Evolutionary conservation across 2,797 vertebrate species (phyloP).

Genomic region (Spinus pinus): DNA sequence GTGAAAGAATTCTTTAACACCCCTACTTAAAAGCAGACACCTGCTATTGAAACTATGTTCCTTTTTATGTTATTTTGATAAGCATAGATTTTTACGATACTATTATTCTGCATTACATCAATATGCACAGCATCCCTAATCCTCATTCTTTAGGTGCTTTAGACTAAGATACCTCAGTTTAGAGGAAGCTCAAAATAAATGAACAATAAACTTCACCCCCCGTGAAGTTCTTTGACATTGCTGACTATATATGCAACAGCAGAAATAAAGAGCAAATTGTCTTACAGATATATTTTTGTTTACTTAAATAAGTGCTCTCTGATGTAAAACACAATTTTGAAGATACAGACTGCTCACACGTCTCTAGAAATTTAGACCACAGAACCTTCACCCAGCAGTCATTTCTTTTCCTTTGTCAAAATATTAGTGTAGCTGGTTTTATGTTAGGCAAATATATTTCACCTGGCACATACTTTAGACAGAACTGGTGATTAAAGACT

Average conservation of each 20-base stretch:
- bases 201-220: rapidly evolving
- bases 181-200: background rate
- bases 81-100: background rate
- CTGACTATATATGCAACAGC: background rate
- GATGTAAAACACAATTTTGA: background rate
- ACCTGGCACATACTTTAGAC: background rate
- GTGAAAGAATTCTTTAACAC: slow-evolving; percentile 32
- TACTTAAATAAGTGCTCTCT: background rate
- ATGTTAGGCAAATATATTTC: background rate
- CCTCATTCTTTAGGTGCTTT: background rate
- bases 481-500: background rate
- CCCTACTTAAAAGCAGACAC: background rate
- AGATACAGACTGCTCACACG: background rate
- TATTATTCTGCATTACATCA: background rate
- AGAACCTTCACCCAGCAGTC: background rate
- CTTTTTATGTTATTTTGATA: background rate
- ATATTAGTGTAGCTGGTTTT: background rate
- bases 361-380: background rate
- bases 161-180: background rate
- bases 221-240: background rate
- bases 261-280: background rate
- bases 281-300: background rate
- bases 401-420: background rate
- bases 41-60: background rate
- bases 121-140: background rate